Conservation (phyloP, 2,888 invertebrate genomes). For the Hipparchia semele region DNA sequence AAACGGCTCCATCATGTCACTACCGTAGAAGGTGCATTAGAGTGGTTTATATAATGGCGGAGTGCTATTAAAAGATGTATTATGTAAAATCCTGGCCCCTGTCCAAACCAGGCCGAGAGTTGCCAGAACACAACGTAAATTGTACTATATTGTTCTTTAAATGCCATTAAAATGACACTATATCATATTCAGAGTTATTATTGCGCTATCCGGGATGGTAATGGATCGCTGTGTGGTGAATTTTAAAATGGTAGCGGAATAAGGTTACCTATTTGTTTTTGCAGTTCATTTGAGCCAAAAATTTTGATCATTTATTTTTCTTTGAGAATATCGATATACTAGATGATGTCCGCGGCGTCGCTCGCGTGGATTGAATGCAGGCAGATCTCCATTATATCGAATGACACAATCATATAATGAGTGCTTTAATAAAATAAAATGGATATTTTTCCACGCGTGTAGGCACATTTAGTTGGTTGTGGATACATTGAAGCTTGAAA, state of each 20-base stretch:
- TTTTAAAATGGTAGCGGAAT: constrained; percentile 9
- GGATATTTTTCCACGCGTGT: no score
- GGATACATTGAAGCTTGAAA: no score
- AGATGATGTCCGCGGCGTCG: no score
- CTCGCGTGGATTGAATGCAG: no score
- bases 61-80: constrained; percentile 24
- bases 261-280: constrained; percentile 5
- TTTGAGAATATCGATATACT: no score
- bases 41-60: constrained; percentile 10
- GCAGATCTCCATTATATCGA: no score
- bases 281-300: background rate
- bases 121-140: constrained; percentile 57
- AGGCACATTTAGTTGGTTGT: no score
- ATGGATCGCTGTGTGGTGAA: constrained; percentile 14
- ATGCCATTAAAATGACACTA: constrained; percentile 48
- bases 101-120: constrained; percentile 48
- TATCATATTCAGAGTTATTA: constrained; percentile 39
- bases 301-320: no score
- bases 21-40: constrained; percentile 18
- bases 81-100: constrained; percentile 55
- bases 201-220: constrained; percentile 18
- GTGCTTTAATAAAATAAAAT: no score
- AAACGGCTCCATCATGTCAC: background rate
- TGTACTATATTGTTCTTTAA: constrained; percentile 63
- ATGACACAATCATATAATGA: no score